These are phyloP conservation scores for Temnopleurus reevesii DNA, from an alignment of 53 echinoderm and acorn worm species.

Conservation along the genomic window DNA sequence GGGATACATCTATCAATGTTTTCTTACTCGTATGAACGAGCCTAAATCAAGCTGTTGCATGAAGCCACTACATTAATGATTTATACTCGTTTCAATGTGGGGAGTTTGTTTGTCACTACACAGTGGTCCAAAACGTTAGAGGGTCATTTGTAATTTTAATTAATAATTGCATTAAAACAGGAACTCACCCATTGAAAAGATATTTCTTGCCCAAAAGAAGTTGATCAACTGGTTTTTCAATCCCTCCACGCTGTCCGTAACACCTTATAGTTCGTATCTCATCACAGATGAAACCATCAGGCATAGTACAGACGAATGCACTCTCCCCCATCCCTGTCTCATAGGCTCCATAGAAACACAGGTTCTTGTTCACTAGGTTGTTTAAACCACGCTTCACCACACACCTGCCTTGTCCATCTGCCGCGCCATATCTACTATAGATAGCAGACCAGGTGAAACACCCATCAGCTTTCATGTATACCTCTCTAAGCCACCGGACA, in stretches of 20 bases:
- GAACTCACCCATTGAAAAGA: slow-evolving; percentile 39
- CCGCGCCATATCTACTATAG: background rate
- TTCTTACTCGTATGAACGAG: too few species aligned
- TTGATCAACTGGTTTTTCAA: slow-evolving; percentile 36
- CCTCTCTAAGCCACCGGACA: slow-evolving; percentile 46
- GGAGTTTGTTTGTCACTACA: too few species aligned
- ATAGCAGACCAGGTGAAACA: slow-evolving; percentile 37
- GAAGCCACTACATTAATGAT: too few species aligned
- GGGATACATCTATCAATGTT: too few species aligned
- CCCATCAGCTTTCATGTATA: slow-evolving; percentile 54
- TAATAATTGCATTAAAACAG: background rate
- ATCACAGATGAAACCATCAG: slow-evolving; percentile 15
- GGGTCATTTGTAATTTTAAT: too few species aligned
- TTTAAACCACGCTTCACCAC: slow-evolving; percentile 46
- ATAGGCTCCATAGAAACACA: slow-evolving; percentile 52
- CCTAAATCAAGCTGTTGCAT: too few species aligned
- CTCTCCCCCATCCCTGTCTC: slow-evolving; percentile 55
- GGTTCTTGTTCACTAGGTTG: background rate
- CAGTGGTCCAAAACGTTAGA: too few species aligned
- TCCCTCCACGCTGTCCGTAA: background rate
- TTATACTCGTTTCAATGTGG: too few species aligned
- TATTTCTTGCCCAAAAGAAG: slow-evolving; percentile 34
- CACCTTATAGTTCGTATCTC: slow-evolving; percentile 13
- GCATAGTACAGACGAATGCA: slow-evolving; percentile 50
- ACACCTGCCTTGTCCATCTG: background rate